A percentile compares a stretch with the other conserved stretches of the same genome.
These are phyloP conservation scores for Hesperophylax magnus DNA, from an alignment of 1,140 invertebrate genomes.

Conservation along the genomic window DNA sequence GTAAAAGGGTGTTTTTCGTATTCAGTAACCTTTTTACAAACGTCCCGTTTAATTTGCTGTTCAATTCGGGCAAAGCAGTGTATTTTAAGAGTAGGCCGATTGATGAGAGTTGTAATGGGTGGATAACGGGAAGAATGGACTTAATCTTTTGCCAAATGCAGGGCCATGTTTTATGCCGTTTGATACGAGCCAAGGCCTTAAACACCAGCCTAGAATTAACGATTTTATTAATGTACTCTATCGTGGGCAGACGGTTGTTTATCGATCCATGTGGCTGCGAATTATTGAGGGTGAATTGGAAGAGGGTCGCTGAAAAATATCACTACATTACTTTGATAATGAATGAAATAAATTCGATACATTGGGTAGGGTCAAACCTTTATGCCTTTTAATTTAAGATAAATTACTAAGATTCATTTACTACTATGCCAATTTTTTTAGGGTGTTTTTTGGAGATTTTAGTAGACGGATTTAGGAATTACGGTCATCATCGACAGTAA, in stretches of 20 bases:
- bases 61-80: not conserved
- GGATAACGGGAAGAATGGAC: constrained; percentile 11
- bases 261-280: not conserved
- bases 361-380: not conserved
- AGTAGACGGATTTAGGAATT: too few species aligned
- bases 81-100: not conserved
- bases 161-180: not conserved
- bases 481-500: too few species aligned
- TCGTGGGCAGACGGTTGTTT: not conserved
- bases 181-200: not conserved
- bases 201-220: not conserved
- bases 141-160: constrained; percentile 9
- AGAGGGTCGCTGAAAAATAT: not conserved
- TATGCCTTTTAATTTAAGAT: too few species aligned
- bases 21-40: too few species aligned
- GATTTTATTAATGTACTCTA: not conserved
- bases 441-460: too few species aligned
- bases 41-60: not conserved
- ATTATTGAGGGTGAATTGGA: not conserved
- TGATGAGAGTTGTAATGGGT: constrained; percentile 7
- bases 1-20: too few species aligned
- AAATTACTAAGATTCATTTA: too few species aligned
- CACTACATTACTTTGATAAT: not conserved
- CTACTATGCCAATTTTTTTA: too few species aligned
- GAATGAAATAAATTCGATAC: not conserved